Conservation (phyloP, 2,797 vertebrate species). For the Lepus townsendii region DNA sequence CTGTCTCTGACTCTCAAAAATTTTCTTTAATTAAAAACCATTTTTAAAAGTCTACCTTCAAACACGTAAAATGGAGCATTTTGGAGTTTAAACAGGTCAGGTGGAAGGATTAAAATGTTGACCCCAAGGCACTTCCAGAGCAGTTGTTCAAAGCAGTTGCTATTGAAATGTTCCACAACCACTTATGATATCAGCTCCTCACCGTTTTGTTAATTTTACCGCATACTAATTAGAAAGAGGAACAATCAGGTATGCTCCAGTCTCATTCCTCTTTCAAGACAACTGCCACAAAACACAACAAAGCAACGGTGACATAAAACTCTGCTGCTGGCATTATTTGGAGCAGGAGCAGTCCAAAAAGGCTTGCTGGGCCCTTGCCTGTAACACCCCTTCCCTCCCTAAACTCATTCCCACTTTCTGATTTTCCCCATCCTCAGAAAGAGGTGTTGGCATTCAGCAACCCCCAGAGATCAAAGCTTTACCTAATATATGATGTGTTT, state of each 20-base stretch:
- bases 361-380: not conserved
- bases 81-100: not conserved
- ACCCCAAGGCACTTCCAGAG: not conserved
- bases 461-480: conserved; percentile 85
- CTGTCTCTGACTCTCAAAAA: no score
- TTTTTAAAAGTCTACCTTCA: not conserved
- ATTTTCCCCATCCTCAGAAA: conserved; percentile 81
- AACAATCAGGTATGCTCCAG: not conserved
- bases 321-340: not conserved
- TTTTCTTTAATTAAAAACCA: not conserved
- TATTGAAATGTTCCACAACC: not conserved
- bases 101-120: not conserved
- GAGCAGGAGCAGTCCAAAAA: not conserved
- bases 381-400: not conserved
- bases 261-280: not conserved
- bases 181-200: not conserved
- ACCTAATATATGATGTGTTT: conserved; percentile 91
- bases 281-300: not conserved
- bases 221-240: not conserved
- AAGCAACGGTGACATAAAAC: no score
- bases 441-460: conserved; percentile 82
- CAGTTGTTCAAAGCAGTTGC: not conserved
- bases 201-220: not conserved
- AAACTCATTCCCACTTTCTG: conserved; percentile 59
- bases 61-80: not conserved